Base-by-base conservation (phyloP, 2,888 invertebrate genomes). In the Magallana nippona region DNA sequence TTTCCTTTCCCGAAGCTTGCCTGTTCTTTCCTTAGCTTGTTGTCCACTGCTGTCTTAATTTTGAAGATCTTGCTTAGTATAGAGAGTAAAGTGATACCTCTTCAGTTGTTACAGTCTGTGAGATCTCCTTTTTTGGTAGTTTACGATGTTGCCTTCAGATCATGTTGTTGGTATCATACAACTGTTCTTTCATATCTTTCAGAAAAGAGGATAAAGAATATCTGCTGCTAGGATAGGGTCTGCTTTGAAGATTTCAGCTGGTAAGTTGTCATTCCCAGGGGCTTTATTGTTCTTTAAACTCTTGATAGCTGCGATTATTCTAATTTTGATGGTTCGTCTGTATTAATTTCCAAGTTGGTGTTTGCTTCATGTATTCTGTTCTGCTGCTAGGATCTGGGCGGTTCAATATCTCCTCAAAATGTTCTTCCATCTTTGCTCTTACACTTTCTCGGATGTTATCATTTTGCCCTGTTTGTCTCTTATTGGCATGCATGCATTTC, bases 351-450 rank as follows among this genome's bases (percentile, higher is more conserved):
- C 44, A 82, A 82, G 22, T 82, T 62, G 2, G 19, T 44, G 22
- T 82, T 10, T 22, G 82, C 82, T 71, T 71, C 55, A 17, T 1
- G 56, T 82, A 82, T 2, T 82, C 27, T 82, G 82, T 27, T 22
- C 19, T 10, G 1, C 11, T 55, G 15, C 13, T 71, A 22, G 56
- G 55, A n/a, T 82, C 55, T 71, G 55, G 71, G 1, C 82, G n/a
- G 55, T 82, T 82, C 55, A 82, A 55, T 11, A 71, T 62, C 62
- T 82, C 82, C 63, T 71, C 71, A 55, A 82, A 80, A 79, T 79
- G 79, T 13, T 44, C 79, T 79, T 79, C 79, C 27, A 27, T 27
- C 27, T 27, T 27, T 57, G n/a, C 27, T 56, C 55, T 32, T 80
- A 10, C 79, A 27, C 55, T 80, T 10, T 58, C 81, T 13, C 58